A percentile compares a stretch with the other conserved stretches of the same genome.
These are phyloP conservation scores for Polyommatus icarus DNA, from an alignment of 2,888 invertebrate genomes.

Conservation along the genomic window DNA sequence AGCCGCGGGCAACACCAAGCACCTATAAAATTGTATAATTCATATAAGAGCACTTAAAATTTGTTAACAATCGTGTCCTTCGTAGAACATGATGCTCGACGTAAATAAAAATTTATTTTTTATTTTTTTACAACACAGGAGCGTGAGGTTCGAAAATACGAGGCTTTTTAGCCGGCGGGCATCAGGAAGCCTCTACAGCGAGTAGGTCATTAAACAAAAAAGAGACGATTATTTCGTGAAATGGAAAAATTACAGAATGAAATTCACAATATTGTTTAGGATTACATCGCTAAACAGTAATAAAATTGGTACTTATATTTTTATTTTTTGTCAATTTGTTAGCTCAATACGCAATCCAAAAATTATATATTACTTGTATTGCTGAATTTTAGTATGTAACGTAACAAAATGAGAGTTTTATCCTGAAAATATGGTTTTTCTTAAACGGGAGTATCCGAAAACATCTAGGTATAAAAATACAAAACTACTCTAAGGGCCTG, in stretches of 20 bases:
- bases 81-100: constrained; percentile 8
- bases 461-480: neutral
- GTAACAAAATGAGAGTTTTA: no score
- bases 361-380: no score
- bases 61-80: constrained; percentile 20
- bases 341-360: no score
- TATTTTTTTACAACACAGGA: constrained; percentile 51
- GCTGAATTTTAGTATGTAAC: no score
- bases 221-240: constrained; percentile 62
- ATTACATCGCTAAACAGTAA: neutral
- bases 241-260: constrained; percentile 44
- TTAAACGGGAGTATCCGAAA: neutral
- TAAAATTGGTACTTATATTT: neutral
- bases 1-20: neutral
- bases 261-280: neutral
- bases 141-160: constrained; percentile 53
- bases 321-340: neutral
- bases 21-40: constrained; percentile 8
- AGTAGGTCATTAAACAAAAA: constrained; percentile 65
- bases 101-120: constrained; percentile 29
- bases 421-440: no score
- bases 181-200: constrained; percentile 52
- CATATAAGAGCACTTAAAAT: constrained; percentile 27
- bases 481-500: neutral
- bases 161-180: constrained; percentile 55